phyloP scores from a whole-genome alignment of 2,113 vertebrate genomes.

The Tenrec ecaudatus region DNA sequence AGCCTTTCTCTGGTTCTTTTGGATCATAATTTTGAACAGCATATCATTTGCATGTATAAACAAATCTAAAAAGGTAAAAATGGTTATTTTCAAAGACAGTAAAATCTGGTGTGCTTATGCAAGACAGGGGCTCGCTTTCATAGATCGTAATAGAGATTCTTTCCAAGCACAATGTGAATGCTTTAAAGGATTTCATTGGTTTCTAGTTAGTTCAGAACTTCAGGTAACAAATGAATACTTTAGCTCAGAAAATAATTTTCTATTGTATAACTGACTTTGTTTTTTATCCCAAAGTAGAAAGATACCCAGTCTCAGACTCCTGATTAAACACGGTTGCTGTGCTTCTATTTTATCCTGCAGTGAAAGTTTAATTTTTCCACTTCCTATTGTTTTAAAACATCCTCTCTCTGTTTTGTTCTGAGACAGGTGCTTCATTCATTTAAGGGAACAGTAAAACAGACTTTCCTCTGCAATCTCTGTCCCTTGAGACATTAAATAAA shows the following conservation, averaged over 20 bases:
- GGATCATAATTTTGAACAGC: neutral
- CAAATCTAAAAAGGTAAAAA: slow-evolving; percentile 7
- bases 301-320: slow-evolving; percentile 59
- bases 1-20: neutral
- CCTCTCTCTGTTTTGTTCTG: slow-evolving; percentile 76
- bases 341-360: slow-evolving; percentile 72
- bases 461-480: slow-evolving; percentile 78
- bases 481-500: slow-evolving; percentile 82
- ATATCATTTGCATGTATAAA: neutral
- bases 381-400: slow-evolving; percentile 70
- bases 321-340: slow-evolving; percentile 39
- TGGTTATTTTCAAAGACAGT: neutral
- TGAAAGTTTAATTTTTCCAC: slow-evolving; percentile 58
- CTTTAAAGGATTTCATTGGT: slow-evolving; percentile 49
- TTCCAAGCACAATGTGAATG: slow-evolving; percentile 37
- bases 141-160: slow-evolving; percentile 7
- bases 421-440: slow-evolving; percentile 84
- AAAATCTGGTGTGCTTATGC: neutral
- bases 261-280: slow-evolving; percentile 69
- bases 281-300: slow-evolving; percentile 74
- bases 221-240: slow-evolving; percentile 68
- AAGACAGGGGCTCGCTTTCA: slow-evolving; percentile 20
- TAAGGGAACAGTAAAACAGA: slow-evolving; percentile 72
- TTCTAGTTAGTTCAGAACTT: slow-evolving; percentile 51
- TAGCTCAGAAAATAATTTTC: slow-evolving; percentile 69